Evolutionary conservation across 30 jellyfish, hydroid and myxozoan species (phyloP).

Genomic region (Phacellophora camtschatica): DNA sequence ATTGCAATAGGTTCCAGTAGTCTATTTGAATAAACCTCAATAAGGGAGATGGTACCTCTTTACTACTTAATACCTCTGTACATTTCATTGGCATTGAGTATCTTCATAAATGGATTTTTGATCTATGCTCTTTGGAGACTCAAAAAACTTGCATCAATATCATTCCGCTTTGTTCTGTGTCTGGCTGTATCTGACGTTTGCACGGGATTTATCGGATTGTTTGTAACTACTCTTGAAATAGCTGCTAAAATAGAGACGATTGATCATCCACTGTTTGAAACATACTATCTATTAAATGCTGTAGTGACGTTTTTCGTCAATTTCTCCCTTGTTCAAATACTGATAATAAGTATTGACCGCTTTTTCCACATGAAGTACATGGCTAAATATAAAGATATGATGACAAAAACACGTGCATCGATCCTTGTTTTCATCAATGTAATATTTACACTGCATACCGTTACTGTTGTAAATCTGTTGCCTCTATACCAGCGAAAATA

Average conservation of each 20-base stretch:
- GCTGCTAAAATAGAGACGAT: not conserved
- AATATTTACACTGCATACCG: not conserved
- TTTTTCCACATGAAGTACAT: constrained; percentile 32
- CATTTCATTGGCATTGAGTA: not conserved
- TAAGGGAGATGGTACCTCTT: no score
- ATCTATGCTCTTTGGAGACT: constrained; percentile 8
- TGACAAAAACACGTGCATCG: constrained; percentile 36
- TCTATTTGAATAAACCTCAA: no score
- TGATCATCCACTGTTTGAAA: not conserved
- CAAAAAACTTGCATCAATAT: not conserved
- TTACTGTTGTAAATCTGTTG: not conserved
- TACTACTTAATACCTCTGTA: not conserved
- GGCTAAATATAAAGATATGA: not conserved
- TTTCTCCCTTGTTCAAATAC: constrained; percentile 4
- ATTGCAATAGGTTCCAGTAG: no score
- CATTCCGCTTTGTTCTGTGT: constrained; percentile 14
- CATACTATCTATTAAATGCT: no score
- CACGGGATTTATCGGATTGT: not conserved
- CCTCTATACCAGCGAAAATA: not conserved
- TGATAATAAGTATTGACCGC: constrained; percentile 44
- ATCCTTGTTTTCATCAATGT: not conserved
- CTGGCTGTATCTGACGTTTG: constrained; percentile 16
- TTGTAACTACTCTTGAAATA: not conserved
- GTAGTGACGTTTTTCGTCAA: constrained; percentile 7
- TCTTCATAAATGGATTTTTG: not conserved